Conservation (phyloP, 1,140 invertebrate genomes). For the Amyelois transitella region DNA sequence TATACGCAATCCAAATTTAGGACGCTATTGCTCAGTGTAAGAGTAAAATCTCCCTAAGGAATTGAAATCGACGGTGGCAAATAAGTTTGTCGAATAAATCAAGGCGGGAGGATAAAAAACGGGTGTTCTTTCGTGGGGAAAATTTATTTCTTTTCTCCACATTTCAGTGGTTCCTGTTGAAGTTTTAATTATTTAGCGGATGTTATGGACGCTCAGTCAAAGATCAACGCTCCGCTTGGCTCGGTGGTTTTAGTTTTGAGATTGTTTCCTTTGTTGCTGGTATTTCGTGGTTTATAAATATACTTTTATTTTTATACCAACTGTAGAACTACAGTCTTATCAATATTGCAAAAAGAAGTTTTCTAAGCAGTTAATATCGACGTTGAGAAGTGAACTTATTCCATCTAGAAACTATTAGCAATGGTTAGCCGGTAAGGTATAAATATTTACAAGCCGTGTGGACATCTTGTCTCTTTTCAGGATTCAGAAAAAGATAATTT, state of each 20-base stretch:
- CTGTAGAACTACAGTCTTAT: no score
- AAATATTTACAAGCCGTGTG: no score
- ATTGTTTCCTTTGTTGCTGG: neutral
- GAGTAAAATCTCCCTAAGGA: conserved; percentile 7
- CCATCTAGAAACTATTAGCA: no score
- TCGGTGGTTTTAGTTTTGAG: neutral
- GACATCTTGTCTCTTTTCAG: no score
- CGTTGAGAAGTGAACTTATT: no score
- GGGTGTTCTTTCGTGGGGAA: conserved; percentile 53
- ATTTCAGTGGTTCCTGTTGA: conserved; percentile 52
- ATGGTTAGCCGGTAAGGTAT: no score
- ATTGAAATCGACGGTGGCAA: conserved; percentile 16
- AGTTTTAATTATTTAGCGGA: conserved; percentile 65
- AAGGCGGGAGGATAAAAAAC: conserved; percentile 45
- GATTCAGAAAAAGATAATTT: no score
- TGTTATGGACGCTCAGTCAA: conserved; percentile 29
- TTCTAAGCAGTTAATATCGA: no score
- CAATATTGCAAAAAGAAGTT: no score
- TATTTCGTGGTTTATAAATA: neutral
- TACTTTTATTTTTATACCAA: no score
- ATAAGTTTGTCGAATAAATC: conserved; percentile 45
- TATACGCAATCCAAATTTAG: neutral
- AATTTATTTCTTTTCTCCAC: conserved; percentile 61
- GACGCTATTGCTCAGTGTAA: neutral
- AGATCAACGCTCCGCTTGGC: conserved; percentile 32